Evolutionary conservation across 2,888 invertebrate genomes (phyloP), one percentile per base, ranked within the genome.

Genomic region (Chorisops tibialis): DNA sequence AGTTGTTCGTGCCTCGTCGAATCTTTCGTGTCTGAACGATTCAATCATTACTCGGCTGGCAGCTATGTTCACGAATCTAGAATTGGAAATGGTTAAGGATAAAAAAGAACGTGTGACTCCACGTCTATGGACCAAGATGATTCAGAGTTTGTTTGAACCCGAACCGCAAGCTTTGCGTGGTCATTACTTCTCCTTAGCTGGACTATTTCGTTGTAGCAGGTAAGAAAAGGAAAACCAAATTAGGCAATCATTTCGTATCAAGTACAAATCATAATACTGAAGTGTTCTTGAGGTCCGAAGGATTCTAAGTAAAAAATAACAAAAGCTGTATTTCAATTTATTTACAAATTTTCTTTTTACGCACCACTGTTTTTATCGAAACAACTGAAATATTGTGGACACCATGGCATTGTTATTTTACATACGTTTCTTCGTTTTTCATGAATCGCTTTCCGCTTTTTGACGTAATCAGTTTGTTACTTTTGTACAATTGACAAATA

Each of bases 21-120:
- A 94, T 78, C 81, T 96, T 62, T 89, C 90, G 6, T 94, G 95
- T 72, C 82, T 96, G 60, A 95, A 93, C 73, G 95, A 94, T 71
- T 84, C 83, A 7, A 79, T 87, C 12, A 79, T 88, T 7, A 85
- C 83, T 5, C 83, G 93, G 69, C 79, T 96, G 70, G 87, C 93
- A 9, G 89, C 91, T 18, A 87, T 93, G 83, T 95, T 95, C 76
- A 89, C 89, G 1, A 95, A 95, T 74, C 81, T 85, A 1, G 94
- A 96, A 73, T 81, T 95, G 61, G 96, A 96, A 79, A 81, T 83
- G 38, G 83, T 96, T 41, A 84, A 87, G 65, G 96, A 96, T 73
- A 87, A 89, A 68, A 91, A 91, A 71, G 96, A 96, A 76, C 91
- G 94, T 74, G 87, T 94, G 14, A 90, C 91, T 70, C 91, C 91